Conservation (phyloP, 1,140 invertebrate genomes). For the Papilio xuthus region DNA sequence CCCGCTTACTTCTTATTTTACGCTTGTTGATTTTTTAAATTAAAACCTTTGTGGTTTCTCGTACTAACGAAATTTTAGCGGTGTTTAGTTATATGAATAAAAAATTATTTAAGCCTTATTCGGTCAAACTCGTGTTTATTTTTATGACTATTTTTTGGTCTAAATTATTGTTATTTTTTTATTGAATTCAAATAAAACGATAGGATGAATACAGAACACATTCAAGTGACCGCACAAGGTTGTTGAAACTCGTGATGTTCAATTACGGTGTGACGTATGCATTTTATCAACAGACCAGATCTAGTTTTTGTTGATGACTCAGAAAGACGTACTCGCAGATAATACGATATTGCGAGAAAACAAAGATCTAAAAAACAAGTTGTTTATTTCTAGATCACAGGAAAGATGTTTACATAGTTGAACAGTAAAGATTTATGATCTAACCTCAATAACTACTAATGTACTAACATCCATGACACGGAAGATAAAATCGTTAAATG, state of each 20-base stretch:
- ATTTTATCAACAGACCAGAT: neutral
- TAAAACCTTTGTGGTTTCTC: neutral
- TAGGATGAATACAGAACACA: neutral
- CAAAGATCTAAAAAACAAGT: neutral
- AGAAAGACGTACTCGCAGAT: neutral
- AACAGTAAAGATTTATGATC: neutral
- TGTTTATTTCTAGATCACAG: neutral
- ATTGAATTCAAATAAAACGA: neutral
- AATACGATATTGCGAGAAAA: neutral
- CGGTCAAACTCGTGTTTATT: neutral
- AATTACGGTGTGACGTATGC: neutral
- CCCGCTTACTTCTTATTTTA: slow-evolving; percentile 5
- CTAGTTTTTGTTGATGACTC: slow-evolving; percentile 21
- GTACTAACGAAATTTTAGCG: neutral
- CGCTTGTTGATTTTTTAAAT: slow-evolving; percentile 10
- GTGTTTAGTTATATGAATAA: no score
- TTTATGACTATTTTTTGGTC: neutral
- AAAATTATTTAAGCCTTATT: neutral
- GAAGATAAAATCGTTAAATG: slow-evolving; percentile 21
- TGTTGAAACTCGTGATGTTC: slow-evolving; percentile 8
- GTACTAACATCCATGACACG: neutral
- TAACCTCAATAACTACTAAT: neutral
- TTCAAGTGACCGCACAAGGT: slow-evolving; percentile 7
- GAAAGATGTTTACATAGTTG: neutral
- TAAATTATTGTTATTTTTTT: neutral